Conservation (phyloP, 2,797 vertebrate species). For the Ctenopoma kingsleyae region DNA sequence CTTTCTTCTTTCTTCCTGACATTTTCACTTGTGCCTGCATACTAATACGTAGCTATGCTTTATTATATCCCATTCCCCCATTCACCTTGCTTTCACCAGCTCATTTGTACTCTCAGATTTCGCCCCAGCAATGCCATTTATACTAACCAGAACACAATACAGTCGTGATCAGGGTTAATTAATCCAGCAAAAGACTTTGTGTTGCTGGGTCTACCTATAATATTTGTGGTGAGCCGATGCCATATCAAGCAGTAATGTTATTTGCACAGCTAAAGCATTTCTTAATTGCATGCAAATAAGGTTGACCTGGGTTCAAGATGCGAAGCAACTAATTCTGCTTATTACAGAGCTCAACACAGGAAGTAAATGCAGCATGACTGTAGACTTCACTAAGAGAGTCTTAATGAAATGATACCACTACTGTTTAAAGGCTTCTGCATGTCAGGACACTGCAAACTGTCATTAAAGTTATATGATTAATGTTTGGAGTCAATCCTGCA, state of each 20-base stretch:
- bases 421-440: conserved; percentile 32
- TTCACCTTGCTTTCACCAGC: conserved; percentile 35
- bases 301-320: conserved; percentile 63
- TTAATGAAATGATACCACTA: conserved; percentile 40
- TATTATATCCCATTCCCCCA: conserved; percentile 4
- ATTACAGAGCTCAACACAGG: conserved; percentile 37
- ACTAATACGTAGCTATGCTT: conserved; percentile 39
- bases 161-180: conserved; percentile 64
- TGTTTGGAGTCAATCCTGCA: conserved; percentile 59
- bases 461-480: conserved; percentile 67
- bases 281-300: conserved; percentile 73
- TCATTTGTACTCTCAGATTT: conserved; percentile 43
- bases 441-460: conserved; percentile 49
- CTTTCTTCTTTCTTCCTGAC: conserved; percentile 19
- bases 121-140: conserved; percentile 44
- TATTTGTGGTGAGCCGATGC: conserved; percentile 19
- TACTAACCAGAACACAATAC: conserved; percentile 44
- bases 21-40: conserved; percentile 27
- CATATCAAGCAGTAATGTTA: conserved; percentile 39
- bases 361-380: conserved; percentile 28
- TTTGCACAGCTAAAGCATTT: conserved; percentile 40
- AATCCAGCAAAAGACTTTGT: conserved; percentile 38
- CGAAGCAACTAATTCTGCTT: conserved; percentile 29
- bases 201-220: conserved; percentile 27
- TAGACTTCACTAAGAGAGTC: conserved; percentile 29